Evolutionary conservation across 2,113 vertebrate species (phyloP).

Genomic region (Dipodomys merriami): DNA sequence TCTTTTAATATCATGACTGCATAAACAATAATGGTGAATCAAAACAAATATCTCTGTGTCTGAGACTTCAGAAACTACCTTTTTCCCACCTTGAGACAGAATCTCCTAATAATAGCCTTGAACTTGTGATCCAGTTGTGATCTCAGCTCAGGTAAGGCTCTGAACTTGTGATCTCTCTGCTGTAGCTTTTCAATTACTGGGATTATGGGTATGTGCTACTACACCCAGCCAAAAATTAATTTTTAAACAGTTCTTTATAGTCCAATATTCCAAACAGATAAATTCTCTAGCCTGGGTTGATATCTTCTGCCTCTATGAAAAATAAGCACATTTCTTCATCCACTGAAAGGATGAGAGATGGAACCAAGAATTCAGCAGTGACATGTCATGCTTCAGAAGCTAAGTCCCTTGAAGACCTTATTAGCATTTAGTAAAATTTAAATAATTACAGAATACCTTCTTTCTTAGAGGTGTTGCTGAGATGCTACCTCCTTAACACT

Average conservation of each 20-base stretch:
- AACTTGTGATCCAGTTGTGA: neutral
- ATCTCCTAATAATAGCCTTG: neutral
- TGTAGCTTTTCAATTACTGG: too few species aligned
- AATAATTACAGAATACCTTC: too few species aligned
- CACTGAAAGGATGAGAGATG: neutral
- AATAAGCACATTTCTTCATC: neutral
- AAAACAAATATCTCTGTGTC: too few species aligned
- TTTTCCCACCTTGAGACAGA: too few species aligned
- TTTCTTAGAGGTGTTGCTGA: too few species aligned
- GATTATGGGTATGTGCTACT: neutral
- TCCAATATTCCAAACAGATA: neutral
- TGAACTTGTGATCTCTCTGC: neutral
- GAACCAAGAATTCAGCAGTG: neutral
- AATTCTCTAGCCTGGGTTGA: neutral
- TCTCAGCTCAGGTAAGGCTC: neutral
- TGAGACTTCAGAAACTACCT: too few species aligned
- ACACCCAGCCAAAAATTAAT: neutral
- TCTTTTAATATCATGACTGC: too few species aligned
- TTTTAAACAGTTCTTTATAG: neutral
- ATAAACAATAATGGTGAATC: too few species aligned
- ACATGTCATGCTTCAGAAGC: neutral
- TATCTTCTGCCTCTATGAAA: neutral
- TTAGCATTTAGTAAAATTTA: too few species aligned
- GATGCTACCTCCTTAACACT: too few species aligned
- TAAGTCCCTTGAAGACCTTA: neutral